Evolutionary conservation across 2,113 vertebrate species (phyloP), one percentile per base, ranked within the genome.

Genomic region (Erythrocercus mccallii): DNA sequence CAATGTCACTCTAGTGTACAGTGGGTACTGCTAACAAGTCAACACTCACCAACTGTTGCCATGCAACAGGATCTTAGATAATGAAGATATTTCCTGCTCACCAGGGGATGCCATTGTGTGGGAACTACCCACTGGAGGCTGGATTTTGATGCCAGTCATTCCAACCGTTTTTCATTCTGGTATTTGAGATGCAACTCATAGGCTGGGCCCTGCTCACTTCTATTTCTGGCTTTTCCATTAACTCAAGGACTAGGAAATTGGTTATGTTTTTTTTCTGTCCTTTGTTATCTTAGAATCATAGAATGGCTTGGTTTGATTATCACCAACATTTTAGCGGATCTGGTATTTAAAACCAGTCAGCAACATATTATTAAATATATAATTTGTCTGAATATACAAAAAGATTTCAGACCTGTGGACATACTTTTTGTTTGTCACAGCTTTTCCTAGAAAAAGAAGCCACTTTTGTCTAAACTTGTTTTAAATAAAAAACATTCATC

Each of bases 201-300:
- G 71, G 70, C 80, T 95, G 68, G 57, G 71, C 71, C 21, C 15
- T 82, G 28, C 33, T 82, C 45, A 20, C 27, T 81, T 74, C 65
- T 96, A 85, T 92, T 95, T 95, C 54, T 80, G 73, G 24, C 27
- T 78, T 92, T 92, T 72, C 60, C 82, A 81, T 37, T 93, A 69
- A 83, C 64, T 78, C 60, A 71, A 31, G 22, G 48, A 70, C 21
- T 58, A 95, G 71, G 70, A 95, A 94, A 33, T 82, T 73, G 12
- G 7, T 35, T 56, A 31, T 5, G 38, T 30, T 30, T 72, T 71
- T 81, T 76, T 69, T 79, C 57, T 85, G 27, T 15, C 22, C 22
- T 64, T 81, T 51, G 20, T 89, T 57, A 27, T 80, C 28, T 54
- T 16, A 37, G 30, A 61, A 60, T 54, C 11, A 54, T 8, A 83